Conservation (phyloP, 1,140 invertebrate species). For the Phenacoccus solenopsis region DNA sequence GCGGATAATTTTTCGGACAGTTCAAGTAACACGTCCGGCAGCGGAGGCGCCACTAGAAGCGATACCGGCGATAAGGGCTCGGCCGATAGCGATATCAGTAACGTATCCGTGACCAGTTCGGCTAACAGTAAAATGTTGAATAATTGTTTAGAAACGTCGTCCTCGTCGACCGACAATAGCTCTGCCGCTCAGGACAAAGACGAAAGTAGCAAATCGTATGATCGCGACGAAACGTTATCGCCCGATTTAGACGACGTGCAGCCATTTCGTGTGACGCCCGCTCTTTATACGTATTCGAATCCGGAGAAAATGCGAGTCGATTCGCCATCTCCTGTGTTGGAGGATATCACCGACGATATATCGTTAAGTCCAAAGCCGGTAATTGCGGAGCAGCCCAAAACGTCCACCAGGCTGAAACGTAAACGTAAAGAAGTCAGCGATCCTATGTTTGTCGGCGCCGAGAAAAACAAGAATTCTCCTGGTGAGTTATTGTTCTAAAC, state of each 20-base stretch:
- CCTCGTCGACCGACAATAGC: neutral
- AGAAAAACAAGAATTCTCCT: neutral
- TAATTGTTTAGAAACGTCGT: neutral
- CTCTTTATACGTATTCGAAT: conserved; percentile 63
- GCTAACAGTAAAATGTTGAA: neutral
- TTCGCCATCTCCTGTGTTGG: conserved; percentile 36
- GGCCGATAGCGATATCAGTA: neutral
- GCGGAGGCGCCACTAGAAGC: neutral
- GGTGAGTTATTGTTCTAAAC: neutral
- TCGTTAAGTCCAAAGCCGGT: neutral
- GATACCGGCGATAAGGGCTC: neutral
- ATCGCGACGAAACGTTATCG: conserved; percentile 28
- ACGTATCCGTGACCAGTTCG: neutral
- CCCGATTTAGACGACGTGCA: conserved; percentile 46
- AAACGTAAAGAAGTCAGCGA: neutral
- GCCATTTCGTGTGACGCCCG: conserved; percentile 53
- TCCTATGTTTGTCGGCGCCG: neutral
- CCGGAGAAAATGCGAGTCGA: conserved; percentile 46
- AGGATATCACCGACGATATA: conserved; percentile 24
- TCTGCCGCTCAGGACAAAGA: neutral
- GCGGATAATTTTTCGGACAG: neutral
- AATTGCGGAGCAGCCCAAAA: neutral
- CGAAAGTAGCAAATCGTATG: neutral
- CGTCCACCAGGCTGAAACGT: conserved; percentile 5
- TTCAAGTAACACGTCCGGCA: neutral